Evolutionary conservation across 2,888 invertebrate genomes (phyloP), one percentile per base, ranked within the genome.

Genomic region (Drosophila neonasuta): DNA sequence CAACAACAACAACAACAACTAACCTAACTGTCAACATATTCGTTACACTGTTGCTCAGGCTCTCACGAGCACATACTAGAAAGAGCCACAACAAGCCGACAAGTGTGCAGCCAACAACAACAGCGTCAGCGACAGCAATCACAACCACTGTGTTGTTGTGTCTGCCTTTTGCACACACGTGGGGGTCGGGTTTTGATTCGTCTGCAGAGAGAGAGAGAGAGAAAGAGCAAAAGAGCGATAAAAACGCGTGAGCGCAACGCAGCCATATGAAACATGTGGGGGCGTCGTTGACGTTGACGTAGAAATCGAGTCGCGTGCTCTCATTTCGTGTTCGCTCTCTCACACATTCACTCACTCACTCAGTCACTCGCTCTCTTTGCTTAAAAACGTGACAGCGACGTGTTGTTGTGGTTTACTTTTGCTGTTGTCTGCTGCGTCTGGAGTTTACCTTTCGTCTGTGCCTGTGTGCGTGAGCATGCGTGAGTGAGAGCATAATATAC

Each of bases 361-460:
- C 24, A 24, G 24, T 24, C 57, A 15, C 17, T 36, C 62, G 15
- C 36, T 56, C 71, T 75, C 75, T 64, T 52, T 45, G 42, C 54
- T 46, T 46, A 84, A 84, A 82, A 82, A 82, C 87, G 87, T 82
- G 81, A 82, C 81, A 79, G 68, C 64, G 80, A 68, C 83, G 81
- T 81, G 81, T 42, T 62, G 57, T 79, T 87, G 70, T 82, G 81
- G 72, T 80, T 75, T 79, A 67, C 57, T 67, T 67, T 65, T 56
- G 55, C 48, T 57, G 36, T 6, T 36, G 57, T 62, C 68, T 68
- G 55, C 68, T 60, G 57, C 52, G 67, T 57, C 54, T 63, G 74
- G 74, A 77, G 59, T 69, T 69, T 86, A 77, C 71, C 70, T 72
- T 68, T 61, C 55, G 41, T 10, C 48, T 60, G 41, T 49, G 50